These are phyloP conservation scores for Actenoides lindsayi DNA, from an alignment of 2,113 vertebrate genomes.

Conservation along the genomic window DNA sequence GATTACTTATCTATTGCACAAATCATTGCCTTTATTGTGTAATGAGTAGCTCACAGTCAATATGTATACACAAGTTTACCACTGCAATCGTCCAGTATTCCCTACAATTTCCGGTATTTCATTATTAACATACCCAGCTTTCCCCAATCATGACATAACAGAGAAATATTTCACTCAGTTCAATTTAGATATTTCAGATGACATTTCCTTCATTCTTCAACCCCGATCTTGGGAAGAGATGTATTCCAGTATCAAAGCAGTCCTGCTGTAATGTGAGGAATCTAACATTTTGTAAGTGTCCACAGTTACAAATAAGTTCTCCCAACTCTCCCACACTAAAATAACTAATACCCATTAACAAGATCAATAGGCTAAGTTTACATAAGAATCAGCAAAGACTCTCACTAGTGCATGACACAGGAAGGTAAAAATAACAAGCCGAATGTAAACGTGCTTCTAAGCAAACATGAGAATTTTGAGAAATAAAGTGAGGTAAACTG, in stretches of 20 bases:
- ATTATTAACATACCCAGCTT: not conserved
- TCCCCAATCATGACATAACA: not conserved
- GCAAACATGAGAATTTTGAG: not conserved
- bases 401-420: not conserved
- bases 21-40: not conserved
- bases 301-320: not conserved
- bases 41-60: rapidly evolving
- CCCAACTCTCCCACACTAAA: not conserved
- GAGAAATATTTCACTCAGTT: not conserved
- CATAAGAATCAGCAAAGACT: not conserved
- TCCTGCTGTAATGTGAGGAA: not conserved
- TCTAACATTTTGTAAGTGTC: not conserved
- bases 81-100: not conserved
- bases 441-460: not conserved
- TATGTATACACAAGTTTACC: rapidly evolving
- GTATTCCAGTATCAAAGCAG: not conserved
- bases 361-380: not conserved
- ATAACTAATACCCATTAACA: not conserved
- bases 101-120: not conserved
- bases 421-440: not conserved
- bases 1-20: not conserved
- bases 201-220: not conserved
- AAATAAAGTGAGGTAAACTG: not conserved
- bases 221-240: not conserved
- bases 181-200: not conserved